Evolutionary conservation across 1,140 invertebrate species (phyloP).

Genomic region (Coenobita brevimanus): DNA sequence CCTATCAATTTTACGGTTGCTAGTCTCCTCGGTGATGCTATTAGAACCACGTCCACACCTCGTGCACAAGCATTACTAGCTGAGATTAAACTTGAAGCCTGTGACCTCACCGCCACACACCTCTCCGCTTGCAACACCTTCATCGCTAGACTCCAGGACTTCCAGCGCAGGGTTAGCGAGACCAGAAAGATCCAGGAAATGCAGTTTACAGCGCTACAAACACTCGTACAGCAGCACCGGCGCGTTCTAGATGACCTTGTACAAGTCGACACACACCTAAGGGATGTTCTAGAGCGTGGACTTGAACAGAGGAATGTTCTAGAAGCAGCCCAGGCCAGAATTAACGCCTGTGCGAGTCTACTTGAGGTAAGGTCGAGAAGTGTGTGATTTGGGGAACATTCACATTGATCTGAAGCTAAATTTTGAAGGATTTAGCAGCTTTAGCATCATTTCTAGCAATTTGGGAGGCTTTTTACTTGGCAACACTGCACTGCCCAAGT

Average conservation of each 20-base stretch:
- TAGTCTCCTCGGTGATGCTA: constrained; percentile 23
- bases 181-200: constrained; percentile 17
- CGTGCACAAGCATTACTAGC: background rate
- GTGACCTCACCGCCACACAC: constrained; percentile 29
- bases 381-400: too few relatives aligned
- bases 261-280: background rate
- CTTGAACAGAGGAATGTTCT: background rate
- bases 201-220: constrained; percentile 29
- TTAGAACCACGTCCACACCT: background rate
- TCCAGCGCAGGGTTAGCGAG: constrained; percentile 21
- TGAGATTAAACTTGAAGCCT: constrained; percentile 40
- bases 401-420: too few relatives aligned
- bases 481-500: too few relatives aligned
- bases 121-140: constrained; percentile 31
- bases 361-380: constrained; percentile 47
- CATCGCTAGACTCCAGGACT: constrained; percentile 29
- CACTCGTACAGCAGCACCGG: constrained; percentile 38
- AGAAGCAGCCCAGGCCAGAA: constrained; percentile 24
- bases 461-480: too few relatives aligned
- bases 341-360: constrained; percentile 25
- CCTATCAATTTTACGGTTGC: constrained; percentile 49
- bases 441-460: too few relatives aligned
- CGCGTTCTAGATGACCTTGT: constrained; percentile 30
- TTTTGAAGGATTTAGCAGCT: too few relatives aligned
- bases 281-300: background rate